A percentile compares a stretch with the other conserved stretches of the same genome.
Conservation (phyloP, 2,113 vertebrate genomes). For the Eudorcas thomsonii region DNA sequence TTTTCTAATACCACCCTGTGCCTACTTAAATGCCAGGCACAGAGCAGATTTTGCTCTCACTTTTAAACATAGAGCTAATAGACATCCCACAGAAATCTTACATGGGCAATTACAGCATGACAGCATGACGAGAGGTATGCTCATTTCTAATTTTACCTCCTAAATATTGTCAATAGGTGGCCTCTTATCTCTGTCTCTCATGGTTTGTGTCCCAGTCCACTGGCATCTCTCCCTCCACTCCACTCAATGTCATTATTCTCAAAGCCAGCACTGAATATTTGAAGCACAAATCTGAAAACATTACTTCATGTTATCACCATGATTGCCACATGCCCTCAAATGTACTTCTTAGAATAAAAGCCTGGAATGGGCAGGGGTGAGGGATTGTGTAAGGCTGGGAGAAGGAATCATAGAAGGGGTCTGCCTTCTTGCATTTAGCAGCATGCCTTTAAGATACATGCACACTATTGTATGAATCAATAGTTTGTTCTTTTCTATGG, state of each 20-base stretch:
- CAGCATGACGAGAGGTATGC: neutral
- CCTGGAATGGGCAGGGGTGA: neutral
- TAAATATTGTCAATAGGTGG: neutral
- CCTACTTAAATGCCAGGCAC: neutral
- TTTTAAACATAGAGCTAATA: neutral
- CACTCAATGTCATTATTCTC: neutral
- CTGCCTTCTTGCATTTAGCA: neutral
- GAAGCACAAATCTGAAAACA: neutral
- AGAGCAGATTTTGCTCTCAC: neutral
- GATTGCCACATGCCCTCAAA: neutral
- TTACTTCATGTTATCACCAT: neutral
- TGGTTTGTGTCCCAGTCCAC: neutral
- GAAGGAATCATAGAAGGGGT: neutral
- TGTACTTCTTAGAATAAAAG: neutral
- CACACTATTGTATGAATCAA: neutral
- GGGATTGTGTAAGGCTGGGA: too few relatives aligned
- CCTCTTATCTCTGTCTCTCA: neutral
- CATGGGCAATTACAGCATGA: neutral
- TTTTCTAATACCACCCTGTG: neutral
- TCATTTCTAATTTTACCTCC: neutral
- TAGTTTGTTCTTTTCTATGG: neutral
- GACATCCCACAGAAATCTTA: neutral
- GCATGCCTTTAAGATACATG: neutral
- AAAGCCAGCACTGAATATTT: neutral
- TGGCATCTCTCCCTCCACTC: neutral